These are phyloP conservation scores for Chymomyza procnemis DNA, from an alignment of 2,888 invertebrate species.

Conservation along the genomic window DNA sequence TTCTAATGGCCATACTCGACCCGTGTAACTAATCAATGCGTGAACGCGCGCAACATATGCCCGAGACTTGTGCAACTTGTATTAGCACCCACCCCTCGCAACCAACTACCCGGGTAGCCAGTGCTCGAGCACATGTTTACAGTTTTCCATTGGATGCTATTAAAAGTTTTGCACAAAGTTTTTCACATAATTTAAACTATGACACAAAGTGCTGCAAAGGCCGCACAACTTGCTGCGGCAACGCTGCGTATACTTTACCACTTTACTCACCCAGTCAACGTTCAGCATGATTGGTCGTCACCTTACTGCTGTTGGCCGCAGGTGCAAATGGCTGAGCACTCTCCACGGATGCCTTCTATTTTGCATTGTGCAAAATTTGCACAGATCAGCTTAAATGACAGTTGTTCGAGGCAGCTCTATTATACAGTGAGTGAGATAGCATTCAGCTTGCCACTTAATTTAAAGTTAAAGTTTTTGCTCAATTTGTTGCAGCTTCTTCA, in stretches of 20 bases:
- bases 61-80: slow-evolving; percentile 3
- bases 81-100: no score
- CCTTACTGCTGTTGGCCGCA: slow-evolving; percentile 5
- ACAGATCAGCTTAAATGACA: slow-evolving; percentile 20
- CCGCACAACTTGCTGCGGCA: slow-evolving; percentile 15
- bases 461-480: slow-evolving; percentile 8
- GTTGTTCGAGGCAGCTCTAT: neutral
- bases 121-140: slow-evolving; percentile 31
- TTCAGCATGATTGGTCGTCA: slow-evolving; percentile 61
- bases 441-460: neutral
- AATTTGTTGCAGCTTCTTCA: slow-evolving; percentile 2
- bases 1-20: slow-evolving; percentile 31
- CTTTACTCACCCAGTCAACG: slow-evolving; percentile 1
- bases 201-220: slow-evolving; percentile 33
- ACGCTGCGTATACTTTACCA: neutral
- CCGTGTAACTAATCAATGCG: slow-evolving; percentile 37
- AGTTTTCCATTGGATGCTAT: slow-evolving; percentile 51
- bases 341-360: neutral
- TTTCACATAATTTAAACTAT: slow-evolving; percentile 68
- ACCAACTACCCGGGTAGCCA: no score
- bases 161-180: slow-evolving; percentile 67
- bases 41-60: slow-evolving; percentile 54
- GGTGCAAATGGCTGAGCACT: neutral
- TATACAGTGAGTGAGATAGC: neutral
- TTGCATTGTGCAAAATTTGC: slow-evolving; percentile 10